phyloP scores from a whole-genome alignment of 2,888 invertebrate species.

The Digitonthophagus gazella region DNA sequence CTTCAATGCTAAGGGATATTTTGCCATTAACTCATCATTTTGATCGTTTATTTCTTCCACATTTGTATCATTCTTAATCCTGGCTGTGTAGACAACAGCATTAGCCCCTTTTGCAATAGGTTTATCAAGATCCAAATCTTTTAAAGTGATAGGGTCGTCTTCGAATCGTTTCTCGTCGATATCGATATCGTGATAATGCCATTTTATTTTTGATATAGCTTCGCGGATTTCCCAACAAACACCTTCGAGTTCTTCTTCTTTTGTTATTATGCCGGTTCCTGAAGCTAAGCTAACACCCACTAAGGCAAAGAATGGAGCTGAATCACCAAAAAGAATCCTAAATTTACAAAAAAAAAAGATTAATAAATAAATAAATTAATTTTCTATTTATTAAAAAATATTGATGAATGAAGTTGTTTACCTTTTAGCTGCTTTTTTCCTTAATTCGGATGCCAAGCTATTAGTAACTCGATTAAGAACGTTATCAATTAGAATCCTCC shows the following conservation, averaged over 20 bases:
- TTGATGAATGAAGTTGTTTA: no score
- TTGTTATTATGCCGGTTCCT: slow-evolving; percentile 70
- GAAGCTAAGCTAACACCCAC: slow-evolving; percentile 73
- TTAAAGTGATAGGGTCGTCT: slow-evolving; percentile 54
- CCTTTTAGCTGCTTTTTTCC: slow-evolving; percentile 62
- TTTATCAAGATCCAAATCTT: slow-evolving; percentile 65
- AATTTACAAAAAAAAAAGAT: slow-evolving; percentile 29
- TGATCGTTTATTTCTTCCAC: slow-evolving; percentile 1
- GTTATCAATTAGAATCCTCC: slow-evolving; percentile 67
- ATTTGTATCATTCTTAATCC: slow-evolving; percentile 47
- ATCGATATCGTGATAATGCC: slow-evolving; percentile 53
- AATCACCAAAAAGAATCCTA: slow-evolving; percentile 65
- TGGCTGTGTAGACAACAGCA: slow-evolving; percentile 75
- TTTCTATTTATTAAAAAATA: not conserved
- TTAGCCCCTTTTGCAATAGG: slow-evolving; percentile 78
- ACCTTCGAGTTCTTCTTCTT: slow-evolving; percentile 74
- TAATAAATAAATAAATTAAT: not conserved
- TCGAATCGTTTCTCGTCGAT: slow-evolving; percentile 48
- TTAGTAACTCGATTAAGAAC: slow-evolving; percentile 68
- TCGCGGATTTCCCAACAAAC: slow-evolving; percentile 75
- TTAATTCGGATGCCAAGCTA: slow-evolving; percentile 61
- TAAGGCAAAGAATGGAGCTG: slow-evolving; percentile 71
- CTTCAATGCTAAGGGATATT: slow-evolving; percentile 75
- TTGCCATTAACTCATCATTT: slow-evolving; percentile 33
- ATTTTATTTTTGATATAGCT: slow-evolving; percentile 59